These are phyloP conservation scores for Cephus runcator DNA, from an alignment of 2,888 invertebrate genomes.

Conservation along the genomic window DNA sequence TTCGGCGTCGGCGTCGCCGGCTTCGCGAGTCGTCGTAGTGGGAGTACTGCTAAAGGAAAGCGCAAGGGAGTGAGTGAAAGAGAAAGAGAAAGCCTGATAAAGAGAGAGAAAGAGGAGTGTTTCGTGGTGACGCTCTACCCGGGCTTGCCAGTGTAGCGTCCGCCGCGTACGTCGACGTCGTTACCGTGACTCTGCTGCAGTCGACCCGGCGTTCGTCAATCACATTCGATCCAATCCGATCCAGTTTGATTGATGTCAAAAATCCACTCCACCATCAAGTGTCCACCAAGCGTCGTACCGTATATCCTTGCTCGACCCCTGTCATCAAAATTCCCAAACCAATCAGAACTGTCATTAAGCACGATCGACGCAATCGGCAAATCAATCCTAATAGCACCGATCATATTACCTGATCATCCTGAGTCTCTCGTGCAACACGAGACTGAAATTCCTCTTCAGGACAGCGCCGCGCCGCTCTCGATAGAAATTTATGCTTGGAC, in stretches of 20 bases:
- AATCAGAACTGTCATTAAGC: not conserved
- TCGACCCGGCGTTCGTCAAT: too few species aligned
- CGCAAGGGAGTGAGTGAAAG: conserved; percentile 1
- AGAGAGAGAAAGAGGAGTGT: conserved; percentile 8
- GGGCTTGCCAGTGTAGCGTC: conserved; percentile 46
- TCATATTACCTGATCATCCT: too few species aligned
- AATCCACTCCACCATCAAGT: too few species aligned
- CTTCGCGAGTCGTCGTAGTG: conserved; percentile 9
- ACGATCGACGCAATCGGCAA: not conserved
- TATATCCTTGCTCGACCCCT: not conserved
- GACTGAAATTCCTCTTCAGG: too few species aligned
- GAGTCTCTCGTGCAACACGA: too few species aligned
- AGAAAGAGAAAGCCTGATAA: not conserved
- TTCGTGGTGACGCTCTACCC: conserved; percentile 35
- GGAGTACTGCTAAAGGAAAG: conserved; percentile 10
- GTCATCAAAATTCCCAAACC: too few species aligned
- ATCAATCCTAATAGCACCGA: not conserved
- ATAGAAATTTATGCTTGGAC: not conserved
- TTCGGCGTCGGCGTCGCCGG: too few species aligned
- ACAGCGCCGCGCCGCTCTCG: not conserved
- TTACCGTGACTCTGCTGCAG: not conserved
- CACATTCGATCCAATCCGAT: too few species aligned
- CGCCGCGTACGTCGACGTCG: conserved; percentile 38
- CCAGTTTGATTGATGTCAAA: too few species aligned
- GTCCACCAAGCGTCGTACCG: not conserved